Evolutionary conservation across 2,113 vertebrate species (phyloP).

Genomic region (Rattus norvegicus): DNA sequence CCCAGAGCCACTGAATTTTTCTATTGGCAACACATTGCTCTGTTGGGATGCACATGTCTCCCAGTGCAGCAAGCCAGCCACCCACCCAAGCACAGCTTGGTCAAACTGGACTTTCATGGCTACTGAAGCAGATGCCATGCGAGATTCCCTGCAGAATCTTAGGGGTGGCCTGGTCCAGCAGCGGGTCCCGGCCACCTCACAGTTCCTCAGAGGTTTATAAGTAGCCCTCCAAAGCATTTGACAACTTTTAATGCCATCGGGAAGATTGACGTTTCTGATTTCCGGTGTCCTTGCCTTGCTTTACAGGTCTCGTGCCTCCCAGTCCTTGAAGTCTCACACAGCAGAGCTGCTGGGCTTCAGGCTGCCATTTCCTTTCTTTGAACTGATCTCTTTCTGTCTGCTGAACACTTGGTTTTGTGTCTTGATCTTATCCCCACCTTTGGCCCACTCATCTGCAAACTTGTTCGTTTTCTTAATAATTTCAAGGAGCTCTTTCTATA

Average conservation of each 20-base stretch:
- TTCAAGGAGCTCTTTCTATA: not conserved
- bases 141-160: not conserved
- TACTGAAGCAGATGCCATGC: not conserved
- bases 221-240: not conserved
- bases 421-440: not conserved
- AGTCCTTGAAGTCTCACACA: not conserved
- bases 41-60: not conserved
- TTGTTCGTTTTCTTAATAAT: slow-evolving; percentile 52
- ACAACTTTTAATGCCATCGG: not conserved
- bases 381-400: not conserved
- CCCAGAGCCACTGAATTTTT: not conserved
- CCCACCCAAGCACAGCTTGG: not conserved
- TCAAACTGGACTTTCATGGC: not conserved
- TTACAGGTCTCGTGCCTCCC: not conserved
- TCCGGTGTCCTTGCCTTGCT: not conserved
- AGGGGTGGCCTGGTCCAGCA: not conserved
- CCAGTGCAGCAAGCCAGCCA: not conserved
- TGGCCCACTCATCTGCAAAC: slow-evolving; percentile 3
- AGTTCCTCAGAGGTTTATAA: not conserved
- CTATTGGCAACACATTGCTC: not conserved
- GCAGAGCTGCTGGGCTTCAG: not conserved
- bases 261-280: not conserved
- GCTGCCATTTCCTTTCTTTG: not conserved
- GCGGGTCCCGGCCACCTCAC: not conserved
- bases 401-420: slow-evolving; percentile 33